Evolutionary conservation across 2,113 vertebrate genomes (phyloP).

Genomic region (Silurus glanis): DNA sequence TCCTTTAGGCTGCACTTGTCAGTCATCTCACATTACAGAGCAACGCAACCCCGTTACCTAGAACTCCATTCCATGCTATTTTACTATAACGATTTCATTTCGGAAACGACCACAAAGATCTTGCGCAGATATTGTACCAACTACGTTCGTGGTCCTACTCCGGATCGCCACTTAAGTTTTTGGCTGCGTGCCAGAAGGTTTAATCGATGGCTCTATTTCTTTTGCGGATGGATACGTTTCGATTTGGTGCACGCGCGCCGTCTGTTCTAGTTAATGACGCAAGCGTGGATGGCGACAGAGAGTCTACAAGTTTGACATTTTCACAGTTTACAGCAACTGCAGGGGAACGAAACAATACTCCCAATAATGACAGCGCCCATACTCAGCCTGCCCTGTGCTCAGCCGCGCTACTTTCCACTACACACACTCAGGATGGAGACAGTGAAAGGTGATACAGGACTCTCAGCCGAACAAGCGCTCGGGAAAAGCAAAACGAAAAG

Average conservation of each 20-base stretch:
- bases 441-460: constrained; percentile 8
- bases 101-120: background rate
- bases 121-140: no score
- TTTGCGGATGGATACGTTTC: constrained; percentile 75
- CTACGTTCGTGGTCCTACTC: background rate
- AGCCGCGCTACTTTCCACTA: background rate
- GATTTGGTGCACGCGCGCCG: constrained; percentile 66
- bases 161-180: background rate
- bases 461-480: constrained; percentile 14
- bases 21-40: background rate
- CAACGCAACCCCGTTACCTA: background rate
- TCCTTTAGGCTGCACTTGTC: constrained; percentile 1
- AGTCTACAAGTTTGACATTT: constrained; percentile 86
- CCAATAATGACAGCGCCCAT: constrained; percentile 57
- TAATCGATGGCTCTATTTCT: constrained; percentile 53
- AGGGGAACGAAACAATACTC: constrained; percentile 70
- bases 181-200: constrained; percentile 32
- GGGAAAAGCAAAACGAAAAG: background rate
- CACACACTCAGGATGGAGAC: constrained; percentile 7
- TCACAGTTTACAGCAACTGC: constrained; percentile 81
- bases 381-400: constrained; percentile 10
- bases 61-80: background rate
- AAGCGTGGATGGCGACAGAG: constrained; percentile 77
- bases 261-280: constrained; percentile 81
- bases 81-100: background rate